Base-by-base conservation (phyloP, 2,113 vertebrate species). In the Suricata suricatta region DNA sequence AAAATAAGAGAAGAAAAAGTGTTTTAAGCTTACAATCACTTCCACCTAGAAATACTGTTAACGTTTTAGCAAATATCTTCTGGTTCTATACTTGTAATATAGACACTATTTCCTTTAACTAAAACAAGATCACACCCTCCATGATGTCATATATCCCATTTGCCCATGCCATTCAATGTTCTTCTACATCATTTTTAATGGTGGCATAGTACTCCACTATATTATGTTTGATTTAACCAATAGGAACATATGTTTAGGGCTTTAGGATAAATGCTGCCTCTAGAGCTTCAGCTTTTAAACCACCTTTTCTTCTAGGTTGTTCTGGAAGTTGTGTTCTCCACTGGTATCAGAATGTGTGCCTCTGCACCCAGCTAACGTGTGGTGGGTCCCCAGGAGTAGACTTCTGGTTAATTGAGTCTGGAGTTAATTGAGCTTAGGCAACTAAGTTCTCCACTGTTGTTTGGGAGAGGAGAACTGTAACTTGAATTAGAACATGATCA, bases 1-100 rank as follows among this genome's bases (percentile, higher is more conserved):
- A 96, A 95, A 92, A 35, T 54, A 88, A 96, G 50, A 94, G 31
- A 63, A 85, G 35, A 74, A 29, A 23, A 47, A 31, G 64, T 82
- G 54, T 25, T 31, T 41, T 29, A 29, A 47, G 33, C 4, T 21
- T n/a, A 11, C 19, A 87, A 33, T 86, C 44, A 72, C 21, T 88
- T 90, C 41, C 38, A 35, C n/a, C 23, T 54, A 83, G 41, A 88
- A 41, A 54, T 7, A 29, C 35, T 38, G 7, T 50, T 71, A 64
- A 81, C 38, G 50, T 14, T 71, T 80, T 33, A 57, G 9, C 19
- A 7, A 15, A 0, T n/a, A 38, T 35, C 35, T 4, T 90, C 68
- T 19, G 29, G 19, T 60, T 86, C 54, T 50, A 13, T 63, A 17
- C 17, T 77, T 72, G 10, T 25, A 60, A 14, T 74, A 79, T 13